A percentile compares a stretch with the other conserved stretches of the same genome.
phyloP scores from a whole-genome alignment of 1,140 invertebrate genomes.

The Monomorium pharaonis region DNA sequence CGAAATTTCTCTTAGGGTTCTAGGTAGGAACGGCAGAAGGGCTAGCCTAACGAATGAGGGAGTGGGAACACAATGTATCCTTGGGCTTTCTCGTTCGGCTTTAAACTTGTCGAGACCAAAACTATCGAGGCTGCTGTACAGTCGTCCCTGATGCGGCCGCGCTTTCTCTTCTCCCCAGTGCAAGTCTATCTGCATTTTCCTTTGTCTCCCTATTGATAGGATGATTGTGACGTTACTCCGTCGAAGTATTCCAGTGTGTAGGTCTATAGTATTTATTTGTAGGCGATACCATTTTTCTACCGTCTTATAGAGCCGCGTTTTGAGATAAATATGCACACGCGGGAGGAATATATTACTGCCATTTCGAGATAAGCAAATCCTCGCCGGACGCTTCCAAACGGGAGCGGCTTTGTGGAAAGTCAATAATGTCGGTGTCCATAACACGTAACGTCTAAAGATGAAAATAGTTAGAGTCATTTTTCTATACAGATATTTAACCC shows the following conservation, averaged over 20 bases:
- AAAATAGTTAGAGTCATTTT: constrained; percentile 23
- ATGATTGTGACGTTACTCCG: constrained; percentile 57
- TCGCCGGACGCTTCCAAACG: constrained; percentile 21
- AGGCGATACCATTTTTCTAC: constrained; percentile 60
- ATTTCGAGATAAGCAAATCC: constrained; percentile 49
- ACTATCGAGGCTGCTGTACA: constrained; percentile 67
- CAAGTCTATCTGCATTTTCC: constrained; percentile 47
- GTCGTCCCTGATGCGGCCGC: constrained; percentile 35
- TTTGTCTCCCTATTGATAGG: constrained; percentile 66
- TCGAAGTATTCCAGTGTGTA: constrained; percentile 81
- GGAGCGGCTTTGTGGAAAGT: constrained; percentile 52
- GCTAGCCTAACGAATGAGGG: not conserved
- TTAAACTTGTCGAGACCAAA: constrained; percentile 62
- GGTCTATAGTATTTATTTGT: constrained; percentile 82
- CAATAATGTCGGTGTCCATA: constrained; percentile 50
- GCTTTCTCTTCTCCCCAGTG: constrained; percentile 57
- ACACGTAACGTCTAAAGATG: constrained; percentile 24
- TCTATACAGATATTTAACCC: constrained; percentile 23
- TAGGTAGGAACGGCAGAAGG: not conserved
- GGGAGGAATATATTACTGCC: constrained; percentile 51
- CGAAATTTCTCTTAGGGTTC: constrained; percentile 32
- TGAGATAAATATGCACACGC: constrained; percentile 23
- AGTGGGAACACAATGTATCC: not conserved
- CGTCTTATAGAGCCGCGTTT: constrained; percentile 53
- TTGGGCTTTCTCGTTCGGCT: constrained; percentile 26